Evolutionary conservation across 2,888 invertebrate species (phyloP).

Genomic region (Volucella inflata): DNA sequence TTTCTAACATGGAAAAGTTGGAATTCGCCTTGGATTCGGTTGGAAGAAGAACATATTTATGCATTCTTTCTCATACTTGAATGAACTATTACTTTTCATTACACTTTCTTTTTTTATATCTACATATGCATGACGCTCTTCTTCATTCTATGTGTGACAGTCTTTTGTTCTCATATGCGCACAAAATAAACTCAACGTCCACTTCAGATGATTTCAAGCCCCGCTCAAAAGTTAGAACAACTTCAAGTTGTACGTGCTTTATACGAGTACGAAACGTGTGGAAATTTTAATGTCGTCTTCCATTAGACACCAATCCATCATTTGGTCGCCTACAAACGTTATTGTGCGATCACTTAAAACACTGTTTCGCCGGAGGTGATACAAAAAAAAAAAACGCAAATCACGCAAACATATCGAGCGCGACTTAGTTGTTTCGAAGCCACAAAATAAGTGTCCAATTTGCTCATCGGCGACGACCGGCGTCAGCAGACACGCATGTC

Average conservation of each 20-base stretch:
- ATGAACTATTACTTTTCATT: too few relatives aligned
- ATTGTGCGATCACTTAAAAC: conserved; percentile 39
- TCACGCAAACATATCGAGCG: conserved; percentile 47
- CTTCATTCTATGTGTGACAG: too few relatives aligned
- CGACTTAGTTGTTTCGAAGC: conserved; percentile 38
- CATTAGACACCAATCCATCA: conserved; percentile 58
- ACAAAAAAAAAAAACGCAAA: conserved; percentile 1
- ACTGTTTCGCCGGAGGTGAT: not conserved
- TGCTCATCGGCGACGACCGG: conserved; percentile 20
- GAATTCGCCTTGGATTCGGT: too few relatives aligned
- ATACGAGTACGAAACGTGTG: conserved; percentile 5
- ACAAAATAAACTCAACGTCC: too few relatives aligned
- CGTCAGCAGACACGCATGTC: conserved; percentile 31
- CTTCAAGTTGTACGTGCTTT: not conserved
- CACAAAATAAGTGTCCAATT: conserved; percentile 38
- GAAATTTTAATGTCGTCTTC: conserved; percentile 39
- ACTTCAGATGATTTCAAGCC: too few relatives aligned
- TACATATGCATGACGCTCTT: too few relatives aligned
- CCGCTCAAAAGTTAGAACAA: not conserved
- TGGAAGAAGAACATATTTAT: too few relatives aligned
- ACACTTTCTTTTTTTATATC: too few relatives aligned
- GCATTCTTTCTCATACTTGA: too few relatives aligned
- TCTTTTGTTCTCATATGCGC: too few relatives aligned
- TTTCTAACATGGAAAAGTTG: too few relatives aligned
- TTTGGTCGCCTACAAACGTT: conserved; percentile 24